Conservation (phyloP, 2,113 vertebrate species). For the Dipodomys stephensi region DNA sequence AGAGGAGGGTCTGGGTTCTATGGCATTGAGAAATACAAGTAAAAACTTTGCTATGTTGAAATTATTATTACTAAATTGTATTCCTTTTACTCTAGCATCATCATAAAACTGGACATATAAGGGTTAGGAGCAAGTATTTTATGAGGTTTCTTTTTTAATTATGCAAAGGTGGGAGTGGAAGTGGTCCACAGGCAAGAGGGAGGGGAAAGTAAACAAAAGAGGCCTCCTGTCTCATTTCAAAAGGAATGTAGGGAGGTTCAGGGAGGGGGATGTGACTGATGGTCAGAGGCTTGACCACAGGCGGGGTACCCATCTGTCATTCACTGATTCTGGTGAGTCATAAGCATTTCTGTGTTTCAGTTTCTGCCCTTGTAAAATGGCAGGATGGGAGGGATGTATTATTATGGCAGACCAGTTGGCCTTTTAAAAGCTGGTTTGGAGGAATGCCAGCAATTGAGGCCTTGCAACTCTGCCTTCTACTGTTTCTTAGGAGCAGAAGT, state of each 20-base stretch:
- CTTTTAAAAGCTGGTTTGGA: constrained; percentile 48
- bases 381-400: constrained; percentile 35
- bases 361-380: constrained; percentile 44
- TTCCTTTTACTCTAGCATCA: not conserved
- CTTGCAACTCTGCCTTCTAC: not conserved
- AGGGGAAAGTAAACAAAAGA: not conserved
- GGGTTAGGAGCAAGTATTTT: not conserved
- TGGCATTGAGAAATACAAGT: not conserved
- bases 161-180: constrained; percentile 1
- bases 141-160: constrained; percentile 14
- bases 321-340: constrained; percentile 53
- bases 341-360: constrained; percentile 38
- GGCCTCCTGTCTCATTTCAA: not conserved
- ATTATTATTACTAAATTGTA: not conserved
- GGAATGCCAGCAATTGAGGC: not conserved
- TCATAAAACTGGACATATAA: not conserved
- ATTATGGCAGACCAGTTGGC: not conserved
- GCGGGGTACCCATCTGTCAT: not conserved
- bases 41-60: not conserved
- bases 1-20: not conserved
- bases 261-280: not conserved
- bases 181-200: not conserved
- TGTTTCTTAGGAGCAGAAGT: not conserved
- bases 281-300: not conserved
- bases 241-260: not conserved